Percentiles rank a stretch among this genome's conserved stretches.
phyloP scores from a whole-genome alignment of 2,797 vertebrate species.

The Notolabrus celidotus region DNA sequence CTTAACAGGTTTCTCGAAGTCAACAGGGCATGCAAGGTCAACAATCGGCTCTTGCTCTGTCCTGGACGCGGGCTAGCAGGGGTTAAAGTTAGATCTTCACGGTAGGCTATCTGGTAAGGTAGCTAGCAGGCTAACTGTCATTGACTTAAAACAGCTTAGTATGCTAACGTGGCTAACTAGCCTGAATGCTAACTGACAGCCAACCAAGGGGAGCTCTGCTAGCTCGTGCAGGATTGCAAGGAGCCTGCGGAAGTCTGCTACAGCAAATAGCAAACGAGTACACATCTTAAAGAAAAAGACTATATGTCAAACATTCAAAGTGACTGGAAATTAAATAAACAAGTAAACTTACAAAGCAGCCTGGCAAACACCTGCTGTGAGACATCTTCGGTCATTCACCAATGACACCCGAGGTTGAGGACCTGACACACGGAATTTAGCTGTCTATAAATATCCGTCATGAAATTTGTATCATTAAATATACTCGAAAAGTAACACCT shows the following conservation, averaged over 20 bases:
- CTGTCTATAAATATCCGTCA: slow-evolving; percentile 54
- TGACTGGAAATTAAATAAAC: background rate
- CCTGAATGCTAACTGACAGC: slow-evolving; percentile 44
- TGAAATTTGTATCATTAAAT: background rate
- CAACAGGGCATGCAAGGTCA: slow-evolving; percentile 49
- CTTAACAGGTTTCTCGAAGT: background rate
- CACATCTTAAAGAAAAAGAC: background rate
- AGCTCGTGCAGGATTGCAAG: background rate
- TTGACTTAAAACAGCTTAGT: background rate
- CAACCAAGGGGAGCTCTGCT: slow-evolving; percentile 6
- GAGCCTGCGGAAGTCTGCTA: background rate
- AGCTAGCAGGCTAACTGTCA: slow-evolving; percentile 41
- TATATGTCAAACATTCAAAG: background rate
- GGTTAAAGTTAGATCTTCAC: slow-evolving; percentile 20
- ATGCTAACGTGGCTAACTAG: slow-evolving; percentile 55
- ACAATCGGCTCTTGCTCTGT: slow-evolving; percentile 24
- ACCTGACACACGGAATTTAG: slow-evolving; percentile 64
- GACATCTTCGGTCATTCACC: slow-evolving; percentile 91
- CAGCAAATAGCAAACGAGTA: background rate
- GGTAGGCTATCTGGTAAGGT: slow-evolving; percentile 7
- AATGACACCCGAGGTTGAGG: slow-evolving; percentile 86
- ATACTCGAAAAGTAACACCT: fast-evolving
- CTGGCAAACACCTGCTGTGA: slow-evolving; percentile 84
- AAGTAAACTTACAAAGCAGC: slow-evolving; percentile 86
- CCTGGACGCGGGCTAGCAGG: background rate